Percentiles rank a stretch among this genome's conserved stretches.
These are phyloP conservation scores for Myiozetetes cayanensis DNA, from an alignment of 2,113 vertebrate species.

Conservation along the genomic window DNA sequence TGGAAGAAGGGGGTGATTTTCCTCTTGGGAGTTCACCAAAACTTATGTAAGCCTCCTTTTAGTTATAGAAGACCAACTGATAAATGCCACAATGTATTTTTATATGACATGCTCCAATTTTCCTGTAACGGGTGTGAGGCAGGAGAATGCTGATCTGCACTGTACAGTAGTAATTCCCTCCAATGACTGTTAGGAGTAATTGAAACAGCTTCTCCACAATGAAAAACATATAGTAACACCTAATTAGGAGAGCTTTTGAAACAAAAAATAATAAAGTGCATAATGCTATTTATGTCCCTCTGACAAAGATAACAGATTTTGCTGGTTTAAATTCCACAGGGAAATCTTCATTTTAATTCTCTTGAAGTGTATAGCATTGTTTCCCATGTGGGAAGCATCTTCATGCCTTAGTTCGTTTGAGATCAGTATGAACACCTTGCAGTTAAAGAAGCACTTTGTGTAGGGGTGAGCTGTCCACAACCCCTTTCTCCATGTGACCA, in stretches of 20 bases:
- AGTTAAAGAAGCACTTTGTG: accelerated
- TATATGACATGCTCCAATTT: neutral
- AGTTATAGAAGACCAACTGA: neutral
- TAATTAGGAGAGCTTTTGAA: neutral
- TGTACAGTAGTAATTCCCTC: neutral
- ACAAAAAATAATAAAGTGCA: neutral
- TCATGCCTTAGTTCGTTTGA: neutral
- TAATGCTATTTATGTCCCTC: neutral
- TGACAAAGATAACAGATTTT: neutral
- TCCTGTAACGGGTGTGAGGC: neutral
- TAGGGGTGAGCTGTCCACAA: neutral
- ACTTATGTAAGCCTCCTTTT: neutral
- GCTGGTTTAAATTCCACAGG: neutral
- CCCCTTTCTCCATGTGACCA: neutral
- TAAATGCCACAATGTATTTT: neutral
- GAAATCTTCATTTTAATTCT: neutral
- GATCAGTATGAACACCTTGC: neutral
- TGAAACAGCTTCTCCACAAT: neutral
- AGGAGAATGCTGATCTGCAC: neutral
- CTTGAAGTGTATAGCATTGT: neutral
- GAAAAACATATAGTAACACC: neutral
- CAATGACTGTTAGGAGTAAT: neutral
- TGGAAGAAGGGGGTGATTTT: neutral
- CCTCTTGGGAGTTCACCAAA: neutral
- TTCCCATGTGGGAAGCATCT: neutral